Base-by-base conservation (phyloP, 1,140 invertebrate species). In the Drosophila lacteicornis region DNA sequence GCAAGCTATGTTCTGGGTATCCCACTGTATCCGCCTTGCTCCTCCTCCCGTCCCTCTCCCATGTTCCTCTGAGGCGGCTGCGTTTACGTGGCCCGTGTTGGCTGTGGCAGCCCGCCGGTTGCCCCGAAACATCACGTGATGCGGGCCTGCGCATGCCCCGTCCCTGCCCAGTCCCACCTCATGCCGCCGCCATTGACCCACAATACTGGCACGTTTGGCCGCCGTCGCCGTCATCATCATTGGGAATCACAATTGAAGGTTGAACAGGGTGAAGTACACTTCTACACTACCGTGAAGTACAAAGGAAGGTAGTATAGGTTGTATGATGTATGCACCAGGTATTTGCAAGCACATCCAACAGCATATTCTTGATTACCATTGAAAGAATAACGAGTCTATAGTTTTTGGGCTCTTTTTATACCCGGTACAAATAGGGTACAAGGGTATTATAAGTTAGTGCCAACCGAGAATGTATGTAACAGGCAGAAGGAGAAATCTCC, bases 51-150 rank as follows among this genome's bases (percentile, higher is more conserved):
- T 43, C 22, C 43, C 38, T 30, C 45, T 27, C 33, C 27, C 40
- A 17, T 42, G 33, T 42, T 40, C 38, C 12, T 11, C 25, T 42
- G n/a, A 33, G 65, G 65, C 19, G 9, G 57, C 57, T 75, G 79
- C 80, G 77, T 78, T 88, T 71, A 83, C 84, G 80, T 87, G 84
- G 84, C 77, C 77, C 19, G 60, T 60, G 67, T 77, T 70, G 80
- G 65, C 51, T 74, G 49, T 76, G 76, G 38, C 59, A 43, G 62
- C 12, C 47, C 56, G 63, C 45, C 38, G 46, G 68, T 63, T 42
- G 80, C 49, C 67, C 60, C 66, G 47, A 73, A 79, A 84, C 55
- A 90, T 88, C 84, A 88, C 84, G 84, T 88, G 84, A 90, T 90
- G 57, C 22, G 25, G 61, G 77, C 59, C 62, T 73, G 81, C 84